These are phyloP conservation scores for Cyclophora punctaria DNA, from an alignment of 2,888 invertebrate species.

Conservation along the genomic window DNA sequence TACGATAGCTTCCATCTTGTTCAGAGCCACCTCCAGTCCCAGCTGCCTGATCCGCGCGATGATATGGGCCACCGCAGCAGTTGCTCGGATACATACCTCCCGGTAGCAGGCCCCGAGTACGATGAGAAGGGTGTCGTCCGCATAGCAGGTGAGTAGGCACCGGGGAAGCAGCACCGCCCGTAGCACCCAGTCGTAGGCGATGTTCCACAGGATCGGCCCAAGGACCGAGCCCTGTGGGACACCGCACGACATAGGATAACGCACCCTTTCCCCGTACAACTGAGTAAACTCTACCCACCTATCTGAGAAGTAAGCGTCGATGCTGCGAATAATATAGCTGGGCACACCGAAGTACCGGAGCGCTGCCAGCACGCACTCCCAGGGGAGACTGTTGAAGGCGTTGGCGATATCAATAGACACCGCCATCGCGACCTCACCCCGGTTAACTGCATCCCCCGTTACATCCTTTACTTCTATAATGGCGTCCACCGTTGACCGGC, in stretches of 20 bases:
- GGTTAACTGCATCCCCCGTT: too few species aligned
- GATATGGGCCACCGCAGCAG: neutral
- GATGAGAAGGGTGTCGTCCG: conserved; percentile 11
- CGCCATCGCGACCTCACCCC: neutral
- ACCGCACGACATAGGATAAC: conserved; percentile 1
- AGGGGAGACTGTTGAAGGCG: conserved; percentile 1
- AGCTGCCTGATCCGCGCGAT: neutral
- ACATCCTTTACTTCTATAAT: too few species aligned
- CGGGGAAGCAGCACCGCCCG: conserved; percentile 2
- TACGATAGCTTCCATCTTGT: conserved; percentile 1
- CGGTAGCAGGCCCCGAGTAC: conserved; percentile 1
- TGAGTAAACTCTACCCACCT: neutral
- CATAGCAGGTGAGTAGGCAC: conserved; percentile 6
- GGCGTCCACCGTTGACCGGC: too few species aligned
- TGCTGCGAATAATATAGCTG: neutral
- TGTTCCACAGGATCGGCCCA: conserved; percentile 14
- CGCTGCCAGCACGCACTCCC: neutral
- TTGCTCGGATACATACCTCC: neutral
- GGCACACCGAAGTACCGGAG: neutral
- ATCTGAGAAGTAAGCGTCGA: neutral
- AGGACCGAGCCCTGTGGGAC: conserved; percentile 17
- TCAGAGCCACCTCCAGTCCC: neutral
- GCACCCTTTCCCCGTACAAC: neutral
- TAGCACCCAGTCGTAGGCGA: conserved; percentile 10
- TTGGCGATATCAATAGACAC: neutral